Evolutionary conservation across 2,888 invertebrate genomes (phyloP).

Genomic region (Drosophila prostipennis): DNA sequence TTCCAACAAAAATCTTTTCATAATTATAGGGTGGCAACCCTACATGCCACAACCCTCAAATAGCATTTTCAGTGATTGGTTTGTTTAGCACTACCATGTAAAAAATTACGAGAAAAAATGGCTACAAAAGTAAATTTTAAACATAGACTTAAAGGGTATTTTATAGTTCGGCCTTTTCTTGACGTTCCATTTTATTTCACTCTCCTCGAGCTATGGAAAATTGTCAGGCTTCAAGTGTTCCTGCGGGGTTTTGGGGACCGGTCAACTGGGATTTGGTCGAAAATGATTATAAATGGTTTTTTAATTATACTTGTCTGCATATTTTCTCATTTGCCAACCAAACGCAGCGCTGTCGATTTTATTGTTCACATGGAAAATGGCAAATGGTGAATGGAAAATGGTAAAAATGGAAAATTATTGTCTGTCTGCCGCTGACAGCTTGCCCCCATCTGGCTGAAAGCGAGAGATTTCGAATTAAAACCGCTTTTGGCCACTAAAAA

Average conservation of each 20-base stretch:
- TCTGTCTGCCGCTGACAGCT: conserved; percentile 28
- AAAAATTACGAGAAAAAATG: no score
- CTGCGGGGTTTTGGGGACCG: conserved; percentile 11
- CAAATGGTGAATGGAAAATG: conserved; percentile 9
- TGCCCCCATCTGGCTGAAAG: conserved; percentile 10
- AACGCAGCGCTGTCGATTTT: conserved; percentile 16
- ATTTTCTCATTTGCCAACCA: conserved; percentile 21
- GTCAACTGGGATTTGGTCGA: conserved; percentile 47
- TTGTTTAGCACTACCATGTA: no score
- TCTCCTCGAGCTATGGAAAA: conserved; percentile 28
- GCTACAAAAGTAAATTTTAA: no score
- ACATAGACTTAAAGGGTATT: no score
- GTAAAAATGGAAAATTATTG: conserved; percentile 28
- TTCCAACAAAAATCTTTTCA: no score
- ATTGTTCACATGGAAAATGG: conserved; percentile 21
- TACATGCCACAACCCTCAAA: no score
- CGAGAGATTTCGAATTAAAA: conserved; percentile 8
- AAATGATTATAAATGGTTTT: conserved; percentile 70
- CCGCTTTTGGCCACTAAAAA: conserved; percentile 20
- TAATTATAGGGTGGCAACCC: no score
- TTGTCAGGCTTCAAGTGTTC: conserved; percentile 52
- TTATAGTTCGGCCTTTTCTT: neutral
- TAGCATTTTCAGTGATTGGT: no score
- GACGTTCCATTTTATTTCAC: conserved; percentile 9
- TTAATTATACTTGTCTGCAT: conserved; percentile 65